These are phyloP conservation scores for Acanthaster planci DNA, from an alignment of 35 echinoderm and acorn worm species.

Conservation along the genomic window DNA sequence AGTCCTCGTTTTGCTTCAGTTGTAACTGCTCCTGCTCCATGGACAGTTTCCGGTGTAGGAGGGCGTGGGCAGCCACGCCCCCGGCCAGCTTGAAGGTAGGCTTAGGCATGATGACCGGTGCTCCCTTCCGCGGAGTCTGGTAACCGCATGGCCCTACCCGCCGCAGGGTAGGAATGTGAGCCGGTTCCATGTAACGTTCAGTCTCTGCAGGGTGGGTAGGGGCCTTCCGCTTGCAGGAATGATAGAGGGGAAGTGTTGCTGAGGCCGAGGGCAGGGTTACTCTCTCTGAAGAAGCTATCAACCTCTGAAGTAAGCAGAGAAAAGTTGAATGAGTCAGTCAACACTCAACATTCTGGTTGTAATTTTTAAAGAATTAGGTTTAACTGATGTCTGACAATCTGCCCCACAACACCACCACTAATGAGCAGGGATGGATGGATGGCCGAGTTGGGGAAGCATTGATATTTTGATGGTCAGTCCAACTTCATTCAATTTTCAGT, in stretches of 20 bases:
- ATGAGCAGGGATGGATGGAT: too few relatives aligned
- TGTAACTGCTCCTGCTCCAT: slow-evolving; percentile 2
- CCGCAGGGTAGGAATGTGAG: slow-evolving; percentile 1
- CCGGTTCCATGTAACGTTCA: slow-evolving; percentile 5
- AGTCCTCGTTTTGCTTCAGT: neutral
- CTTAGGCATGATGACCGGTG: slow-evolving; percentile 13
- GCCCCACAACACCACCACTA: too few relatives aligned
- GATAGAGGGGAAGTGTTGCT: neutral
- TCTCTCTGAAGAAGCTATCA: neutral
- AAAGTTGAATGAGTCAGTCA: too few relatives aligned
- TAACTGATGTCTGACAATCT: too few relatives aligned
- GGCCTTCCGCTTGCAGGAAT: slow-evolving; percentile 4
- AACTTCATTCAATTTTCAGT: too few relatives aligned
- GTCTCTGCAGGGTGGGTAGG: neutral
- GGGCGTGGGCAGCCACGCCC: slow-evolving; percentile 24
- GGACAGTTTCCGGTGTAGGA: neutral
- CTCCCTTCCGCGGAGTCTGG: slow-evolving; percentile 14
- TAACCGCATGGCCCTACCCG: neutral
- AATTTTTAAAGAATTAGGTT: too few relatives aligned
- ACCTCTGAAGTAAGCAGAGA: neutral
- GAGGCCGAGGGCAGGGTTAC: neutral
- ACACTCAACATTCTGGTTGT: too few relatives aligned
- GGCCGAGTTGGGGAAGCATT: too few relatives aligned
- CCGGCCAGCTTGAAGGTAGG: slow-evolving; percentile 37
- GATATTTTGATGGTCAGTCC: too few relatives aligned